phyloP scores from a whole-genome alignment of 2,797 vertebrate species.

The Sciaenops ocellatus region DNA sequence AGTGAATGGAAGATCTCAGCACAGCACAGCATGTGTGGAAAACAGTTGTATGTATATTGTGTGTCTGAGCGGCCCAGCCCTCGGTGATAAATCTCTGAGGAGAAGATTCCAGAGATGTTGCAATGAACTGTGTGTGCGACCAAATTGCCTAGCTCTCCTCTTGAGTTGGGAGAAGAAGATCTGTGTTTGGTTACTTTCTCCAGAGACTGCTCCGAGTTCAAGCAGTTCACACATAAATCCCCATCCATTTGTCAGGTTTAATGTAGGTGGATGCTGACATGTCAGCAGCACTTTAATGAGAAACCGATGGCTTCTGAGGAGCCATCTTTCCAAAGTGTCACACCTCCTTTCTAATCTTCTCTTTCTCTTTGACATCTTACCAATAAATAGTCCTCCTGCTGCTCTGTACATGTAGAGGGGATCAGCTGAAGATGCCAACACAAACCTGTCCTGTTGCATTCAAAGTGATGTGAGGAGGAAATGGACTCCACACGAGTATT shows the following conservation, averaged over 20 bases:
- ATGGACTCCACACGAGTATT: neutral
- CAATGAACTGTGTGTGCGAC: slow-evolving; percentile 33
- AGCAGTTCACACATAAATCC: slow-evolving; percentile 40
- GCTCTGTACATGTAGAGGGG: neutral
- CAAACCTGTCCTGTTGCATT: neutral
- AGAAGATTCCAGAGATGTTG: slow-evolving; percentile 62
- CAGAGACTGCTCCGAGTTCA: slow-evolving; percentile 50
- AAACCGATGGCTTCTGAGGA: slow-evolving; percentile 36
- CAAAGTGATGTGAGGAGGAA: neutral
- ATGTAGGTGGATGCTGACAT: slow-evolving; percentile 39
- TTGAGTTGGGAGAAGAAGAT: slow-evolving; percentile 34
- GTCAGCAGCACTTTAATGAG: slow-evolving; percentile 42
- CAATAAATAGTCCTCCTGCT: neutral
- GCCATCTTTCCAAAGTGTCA: slow-evolving; percentile 15
- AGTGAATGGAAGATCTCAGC: neutral
- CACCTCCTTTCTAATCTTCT: neutral
- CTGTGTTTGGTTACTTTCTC: slow-evolving; percentile 48
- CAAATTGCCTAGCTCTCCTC: slow-evolving; percentile 45
- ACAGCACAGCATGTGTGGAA: neutral
- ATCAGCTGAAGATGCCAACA: neutral
- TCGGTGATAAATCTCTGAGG: slow-evolving; percentile 40
- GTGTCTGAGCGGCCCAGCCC: slow-evolving; percentile 41
- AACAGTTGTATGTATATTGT: slow-evolving; percentile 28
- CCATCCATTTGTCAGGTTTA: slow-evolving; percentile 31
- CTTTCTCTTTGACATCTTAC: neutral